Conservation (phyloP, 2,113 vertebrate genomes). For the Fukomys damarensis region DNA sequence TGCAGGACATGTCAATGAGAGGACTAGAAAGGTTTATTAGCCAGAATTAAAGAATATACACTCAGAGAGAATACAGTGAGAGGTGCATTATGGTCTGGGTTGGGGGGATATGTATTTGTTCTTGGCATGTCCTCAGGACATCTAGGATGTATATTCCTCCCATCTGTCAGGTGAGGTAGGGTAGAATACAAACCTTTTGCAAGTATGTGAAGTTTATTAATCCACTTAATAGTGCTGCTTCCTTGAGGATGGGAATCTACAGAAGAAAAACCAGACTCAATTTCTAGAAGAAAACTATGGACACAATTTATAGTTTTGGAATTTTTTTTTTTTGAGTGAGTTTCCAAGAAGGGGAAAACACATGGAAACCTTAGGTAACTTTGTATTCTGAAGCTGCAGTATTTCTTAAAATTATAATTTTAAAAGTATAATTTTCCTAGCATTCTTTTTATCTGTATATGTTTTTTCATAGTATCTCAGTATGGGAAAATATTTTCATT, state of each 20-base stretch:
- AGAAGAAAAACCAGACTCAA: not conserved
- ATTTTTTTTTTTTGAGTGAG: not conserved
- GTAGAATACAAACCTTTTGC: not conserved
- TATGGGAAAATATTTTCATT: conserved; percentile 45
- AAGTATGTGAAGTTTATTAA: not conserved
- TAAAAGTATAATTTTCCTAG: not conserved
- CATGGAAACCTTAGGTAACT: not conserved
- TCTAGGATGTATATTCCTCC: not conserved
- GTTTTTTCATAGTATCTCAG: not conserved
- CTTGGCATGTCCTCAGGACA: not conserved
- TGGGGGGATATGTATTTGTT: not conserved
- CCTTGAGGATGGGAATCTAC: not conserved
- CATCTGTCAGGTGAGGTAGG: not conserved
- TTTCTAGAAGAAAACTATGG: not conserved
- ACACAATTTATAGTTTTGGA: not conserved
- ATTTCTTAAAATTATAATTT: not conserved
- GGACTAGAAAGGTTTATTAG: not conserved
- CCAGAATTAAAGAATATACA: not conserved
- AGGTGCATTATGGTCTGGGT: not conserved
- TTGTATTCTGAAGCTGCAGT: not conserved
- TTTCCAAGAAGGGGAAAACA: not conserved
- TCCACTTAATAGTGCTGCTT: not conserved
- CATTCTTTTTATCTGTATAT: not conserved
- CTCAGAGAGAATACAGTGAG: not conserved
- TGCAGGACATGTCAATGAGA: not conserved